These are phyloP conservation scores for Melikaiella ostensackeni DNA, from an alignment of 2,888 invertebrate genomes.

Conservation along the genomic window DNA sequence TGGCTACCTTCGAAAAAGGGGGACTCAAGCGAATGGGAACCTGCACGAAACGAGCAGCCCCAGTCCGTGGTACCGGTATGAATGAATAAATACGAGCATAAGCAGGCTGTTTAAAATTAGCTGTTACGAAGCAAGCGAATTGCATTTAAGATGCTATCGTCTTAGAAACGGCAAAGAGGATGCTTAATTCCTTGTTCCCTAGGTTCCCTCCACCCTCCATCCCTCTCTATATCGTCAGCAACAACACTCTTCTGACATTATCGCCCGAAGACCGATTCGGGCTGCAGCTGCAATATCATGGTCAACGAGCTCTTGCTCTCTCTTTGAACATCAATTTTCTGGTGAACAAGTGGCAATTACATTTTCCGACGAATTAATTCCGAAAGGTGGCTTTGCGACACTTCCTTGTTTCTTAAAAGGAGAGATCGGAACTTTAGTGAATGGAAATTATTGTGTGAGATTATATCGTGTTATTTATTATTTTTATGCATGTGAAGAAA, in stretches of 20 bases:
- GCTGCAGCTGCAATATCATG: slow-evolving; percentile 32
- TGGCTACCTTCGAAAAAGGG: slow-evolving; percentile 56
- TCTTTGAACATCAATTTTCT: slow-evolving; percentile 2
- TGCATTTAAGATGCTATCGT: slow-evolving; percentile 67
- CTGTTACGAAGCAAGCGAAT: slow-evolving; percentile 64
- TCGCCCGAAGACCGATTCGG: slow-evolving; percentile 26
- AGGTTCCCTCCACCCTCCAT: background rate
- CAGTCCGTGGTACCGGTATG: slow-evolving; percentile 62
- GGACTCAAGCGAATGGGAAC: slow-evolving; percentile 57
- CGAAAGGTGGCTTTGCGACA: background rate
- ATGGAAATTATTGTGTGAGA: background rate
- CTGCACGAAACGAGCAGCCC: slow-evolving; percentile 62
- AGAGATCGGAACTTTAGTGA: background rate
- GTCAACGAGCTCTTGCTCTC: background rate
- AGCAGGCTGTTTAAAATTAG: slow-evolving; percentile 69
- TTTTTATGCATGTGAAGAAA: too few relatives aligned
- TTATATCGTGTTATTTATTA: too few relatives aligned
- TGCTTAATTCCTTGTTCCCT: slow-evolving; percentile 37
- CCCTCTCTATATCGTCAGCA: background rate
- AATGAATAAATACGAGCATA: slow-evolving; percentile 68
- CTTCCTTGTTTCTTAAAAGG: background rate
- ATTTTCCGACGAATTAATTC: background rate
- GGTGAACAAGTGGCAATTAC: background rate
- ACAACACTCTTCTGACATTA: slow-evolving; percentile 33
- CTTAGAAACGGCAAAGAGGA: slow-evolving; percentile 40